Evolutionary conservation across 2,797 vertebrate species (phyloP).

Genomic region (Oreochromis grahami): DNA sequence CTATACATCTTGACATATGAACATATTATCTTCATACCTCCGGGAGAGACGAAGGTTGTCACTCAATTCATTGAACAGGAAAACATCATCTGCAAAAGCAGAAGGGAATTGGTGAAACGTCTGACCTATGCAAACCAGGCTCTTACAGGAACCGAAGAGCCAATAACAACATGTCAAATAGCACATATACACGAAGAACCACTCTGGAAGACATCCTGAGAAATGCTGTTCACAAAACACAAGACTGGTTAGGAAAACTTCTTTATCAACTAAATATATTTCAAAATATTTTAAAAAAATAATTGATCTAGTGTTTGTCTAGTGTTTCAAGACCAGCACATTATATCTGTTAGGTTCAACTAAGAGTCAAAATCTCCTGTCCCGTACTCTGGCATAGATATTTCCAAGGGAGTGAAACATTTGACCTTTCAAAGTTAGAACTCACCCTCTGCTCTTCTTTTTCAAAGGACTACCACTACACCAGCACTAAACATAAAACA

Average conservation of each 20-base stretch:
- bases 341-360: not conserved
- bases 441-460: not conserved
- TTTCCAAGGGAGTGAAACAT: not conserved
- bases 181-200: accelerated
- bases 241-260: not conserved
- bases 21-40: not conserved
- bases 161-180: not conserved
- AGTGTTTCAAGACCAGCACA: not conserved
- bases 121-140: not conserved
- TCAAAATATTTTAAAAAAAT: not conserved
- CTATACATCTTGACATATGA: not conserved
- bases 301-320: not conserved
- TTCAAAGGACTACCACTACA: not conserved
- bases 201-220: not conserved
- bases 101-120: not conserved
- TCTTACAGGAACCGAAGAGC: not conserved
- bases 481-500: not conserved
- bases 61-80: not conserved
- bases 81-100: not conserved
- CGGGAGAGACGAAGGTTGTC: accelerated
- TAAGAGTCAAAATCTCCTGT: accelerated
- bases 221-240: not conserved
- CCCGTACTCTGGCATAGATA: accelerated
- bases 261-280: not conserved
- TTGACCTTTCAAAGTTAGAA: not conserved